phyloP scores from a whole-genome alignment of 2,888 invertebrate genomes.

The Hymenopus coronatus region DNA sequence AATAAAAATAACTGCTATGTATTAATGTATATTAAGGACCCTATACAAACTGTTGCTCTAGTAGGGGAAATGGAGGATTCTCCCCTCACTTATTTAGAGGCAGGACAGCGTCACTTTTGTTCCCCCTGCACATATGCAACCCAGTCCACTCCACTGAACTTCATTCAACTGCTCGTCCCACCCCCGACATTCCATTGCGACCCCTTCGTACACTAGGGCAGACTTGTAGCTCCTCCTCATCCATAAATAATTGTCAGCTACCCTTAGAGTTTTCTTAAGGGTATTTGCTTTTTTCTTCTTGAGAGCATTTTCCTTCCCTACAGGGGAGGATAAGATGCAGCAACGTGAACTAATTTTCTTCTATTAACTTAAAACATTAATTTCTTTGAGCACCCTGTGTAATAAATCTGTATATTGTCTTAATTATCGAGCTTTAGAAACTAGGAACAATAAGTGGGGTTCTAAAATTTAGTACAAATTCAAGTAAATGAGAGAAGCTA shows the following conservation, averaged over 20 bases:
- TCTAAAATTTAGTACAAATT: too few species aligned
- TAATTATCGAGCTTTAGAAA: too few species aligned
- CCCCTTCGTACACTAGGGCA: neutral
- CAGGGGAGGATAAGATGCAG: neutral
- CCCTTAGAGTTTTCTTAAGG: neutral
- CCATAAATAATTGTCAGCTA: slow-evolving; percentile 24
- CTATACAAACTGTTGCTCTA: neutral
- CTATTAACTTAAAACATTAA: slow-evolving; percentile 17
- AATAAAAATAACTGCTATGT: neutral
- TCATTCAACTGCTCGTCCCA: neutral
- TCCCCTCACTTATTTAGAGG: neutral
- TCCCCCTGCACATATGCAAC: neutral
- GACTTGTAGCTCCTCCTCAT: slow-evolving; percentile 7
- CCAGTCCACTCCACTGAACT: neutral
- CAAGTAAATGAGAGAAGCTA: too few species aligned
- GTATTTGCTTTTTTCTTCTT: slow-evolving; percentile 7
- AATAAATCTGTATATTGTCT: neutral
- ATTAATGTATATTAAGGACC: neutral
- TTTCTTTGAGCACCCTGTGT: neutral
- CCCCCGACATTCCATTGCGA: neutral
- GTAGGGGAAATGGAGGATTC: neutral
- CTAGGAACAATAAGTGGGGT: too few species aligned
- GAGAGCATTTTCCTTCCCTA: neutral
- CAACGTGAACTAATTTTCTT: slow-evolving; percentile 8
- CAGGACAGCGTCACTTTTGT: neutral